Evolutionary conservation across 2,113 vertebrate genomes (phyloP).

Genomic region (Salvator merianae): DNA sequence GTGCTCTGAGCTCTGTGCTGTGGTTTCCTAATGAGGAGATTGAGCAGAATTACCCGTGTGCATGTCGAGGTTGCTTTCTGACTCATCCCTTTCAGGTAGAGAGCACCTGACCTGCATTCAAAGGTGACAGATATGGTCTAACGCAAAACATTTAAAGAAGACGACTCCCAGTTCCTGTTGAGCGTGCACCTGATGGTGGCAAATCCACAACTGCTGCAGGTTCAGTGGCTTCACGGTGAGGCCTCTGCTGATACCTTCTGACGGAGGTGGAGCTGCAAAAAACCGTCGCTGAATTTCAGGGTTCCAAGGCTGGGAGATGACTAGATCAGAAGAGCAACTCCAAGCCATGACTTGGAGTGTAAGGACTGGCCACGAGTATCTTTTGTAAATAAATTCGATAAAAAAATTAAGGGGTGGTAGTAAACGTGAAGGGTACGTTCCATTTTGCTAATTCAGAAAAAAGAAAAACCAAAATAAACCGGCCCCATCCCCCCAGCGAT

Average conservation of each 20-base stretch:
- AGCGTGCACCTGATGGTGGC: not conserved
- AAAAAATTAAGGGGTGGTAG: not conserved
- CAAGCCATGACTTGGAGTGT: no score
- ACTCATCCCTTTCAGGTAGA: not conserved
- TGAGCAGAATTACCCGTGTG: not conserved
- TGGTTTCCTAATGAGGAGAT: not conserved
- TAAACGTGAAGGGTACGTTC: not conserved
- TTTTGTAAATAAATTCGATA: no score
- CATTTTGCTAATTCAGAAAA: not conserved
- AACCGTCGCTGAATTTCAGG: not conserved
- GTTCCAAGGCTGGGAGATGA: not conserved
- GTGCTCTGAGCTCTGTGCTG: not conserved
- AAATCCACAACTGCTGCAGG: not conserved
- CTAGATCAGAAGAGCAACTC: no score
- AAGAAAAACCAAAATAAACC: no score
- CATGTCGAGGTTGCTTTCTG: not conserved
- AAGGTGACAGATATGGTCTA: not conserved
- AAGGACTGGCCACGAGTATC: no score
- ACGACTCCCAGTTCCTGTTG: not conserved
- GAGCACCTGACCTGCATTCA: not conserved
- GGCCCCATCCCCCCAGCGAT: no score
- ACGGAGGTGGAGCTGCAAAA: not conserved
- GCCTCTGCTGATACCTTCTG: not conserved
- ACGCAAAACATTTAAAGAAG: not conserved
- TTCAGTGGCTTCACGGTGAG: not conserved